Conservation (phyloP, 23 tunicate species). For the Ascidia mentula region DNA sequence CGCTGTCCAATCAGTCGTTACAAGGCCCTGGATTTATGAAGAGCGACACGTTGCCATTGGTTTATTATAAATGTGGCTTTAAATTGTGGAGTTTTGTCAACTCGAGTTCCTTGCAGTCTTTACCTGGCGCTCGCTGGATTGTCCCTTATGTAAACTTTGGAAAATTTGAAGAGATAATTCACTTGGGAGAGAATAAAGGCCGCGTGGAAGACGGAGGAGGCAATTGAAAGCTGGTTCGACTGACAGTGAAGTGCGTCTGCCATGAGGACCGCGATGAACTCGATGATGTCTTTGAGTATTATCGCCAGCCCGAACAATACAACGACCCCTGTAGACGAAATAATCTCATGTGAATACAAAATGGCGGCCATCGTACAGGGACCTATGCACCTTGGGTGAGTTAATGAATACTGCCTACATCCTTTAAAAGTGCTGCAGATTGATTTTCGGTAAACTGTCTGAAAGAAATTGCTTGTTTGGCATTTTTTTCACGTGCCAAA, state of each 20-base stretch:
- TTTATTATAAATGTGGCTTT: not conserved
- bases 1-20: too few species aligned
- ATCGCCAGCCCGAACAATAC: slow-evolving; percentile 66
- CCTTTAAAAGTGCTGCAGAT: too few species aligned
- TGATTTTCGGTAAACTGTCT: too few species aligned
- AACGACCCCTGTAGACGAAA: slow-evolving; percentile 69
- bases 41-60: too few species aligned
- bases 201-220: slow-evolving; percentile 24
- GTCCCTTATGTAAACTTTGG: slow-evolving; percentile 42
- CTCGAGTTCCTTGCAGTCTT: not conserved
- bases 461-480: not conserved
- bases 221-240: not conserved
- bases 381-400: too few species aligned
- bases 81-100: not conserved
- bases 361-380: too few species aligned
- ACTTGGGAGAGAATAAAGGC: slow-evolving; percentile 46
- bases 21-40: too few species aligned
- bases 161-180: slow-evolving; percentile 36
- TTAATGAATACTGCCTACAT: too few species aligned
- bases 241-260: slow-evolving; percentile 15
- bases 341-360: too few species aligned
- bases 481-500: not conserved
- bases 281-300: slow-evolving; percentile 46
- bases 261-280: slow-evolving; percentile 22
- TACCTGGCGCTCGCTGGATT: slow-evolving; percentile 25